phyloP scores from a whole-genome alignment of 1,140 invertebrate genomes.

The Anastatus disparis region DNA sequence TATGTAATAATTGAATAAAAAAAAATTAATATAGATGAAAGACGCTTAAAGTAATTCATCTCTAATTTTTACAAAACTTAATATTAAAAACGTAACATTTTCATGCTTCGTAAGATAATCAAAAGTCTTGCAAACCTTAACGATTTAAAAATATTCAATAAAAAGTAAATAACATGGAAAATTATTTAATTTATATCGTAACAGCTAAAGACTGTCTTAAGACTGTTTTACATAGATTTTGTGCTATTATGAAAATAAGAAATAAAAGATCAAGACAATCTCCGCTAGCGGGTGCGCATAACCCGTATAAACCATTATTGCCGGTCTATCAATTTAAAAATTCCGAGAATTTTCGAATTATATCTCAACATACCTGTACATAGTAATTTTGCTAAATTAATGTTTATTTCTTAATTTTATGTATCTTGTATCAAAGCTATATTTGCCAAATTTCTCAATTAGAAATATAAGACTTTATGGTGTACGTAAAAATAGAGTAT shows the following conservation, averaged over 20 bases:
- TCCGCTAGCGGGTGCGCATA: conserved; percentile 36
- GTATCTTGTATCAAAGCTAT: conserved; percentile 51
- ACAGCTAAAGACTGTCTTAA: too few relatives aligned
- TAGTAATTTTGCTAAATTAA: too few relatives aligned
- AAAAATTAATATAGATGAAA: too few relatives aligned
- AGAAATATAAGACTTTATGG: conserved; percentile 48
- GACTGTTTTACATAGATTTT: too few relatives aligned
- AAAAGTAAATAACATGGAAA: too few relatives aligned
- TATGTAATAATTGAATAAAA: too few relatives aligned
- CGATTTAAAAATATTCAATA: too few relatives aligned
- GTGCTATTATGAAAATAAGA: conserved; percentile 23
- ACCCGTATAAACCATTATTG: conserved; percentile 38
- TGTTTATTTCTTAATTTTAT: conserved; percentile 43
- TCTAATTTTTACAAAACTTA: too few relatives aligned
- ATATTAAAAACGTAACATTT: not conserved
- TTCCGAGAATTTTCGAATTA: conserved; percentile 44
- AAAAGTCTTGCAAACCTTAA: too few relatives aligned
- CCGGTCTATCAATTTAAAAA: conserved; percentile 46
- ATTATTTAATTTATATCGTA: too few relatives aligned
- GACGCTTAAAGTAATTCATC: too few relatives aligned
- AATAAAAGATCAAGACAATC: conserved; percentile 41
- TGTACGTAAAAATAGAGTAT: conserved; percentile 50
- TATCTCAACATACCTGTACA: conserved; percentile 48
- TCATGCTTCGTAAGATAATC: too few relatives aligned
- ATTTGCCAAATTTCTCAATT: conserved; percentile 57